These are phyloP conservation scores for Drosophila tanythrix DNA, from an alignment of 2,888 invertebrate species.

Conservation along the genomic window DNA sequence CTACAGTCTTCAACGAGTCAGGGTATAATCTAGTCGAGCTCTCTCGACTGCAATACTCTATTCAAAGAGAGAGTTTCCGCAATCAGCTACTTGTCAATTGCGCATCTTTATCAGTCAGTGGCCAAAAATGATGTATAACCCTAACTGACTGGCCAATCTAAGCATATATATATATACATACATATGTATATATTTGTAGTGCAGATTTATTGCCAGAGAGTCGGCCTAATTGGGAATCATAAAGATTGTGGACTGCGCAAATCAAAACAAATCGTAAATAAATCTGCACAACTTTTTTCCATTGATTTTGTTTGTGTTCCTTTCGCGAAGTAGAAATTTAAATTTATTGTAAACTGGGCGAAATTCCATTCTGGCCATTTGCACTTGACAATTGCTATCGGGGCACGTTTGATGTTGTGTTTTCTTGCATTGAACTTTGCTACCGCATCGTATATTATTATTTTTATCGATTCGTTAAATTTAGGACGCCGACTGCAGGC, in stretches of 20 bases:
- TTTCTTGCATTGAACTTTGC: conserved; percentile 61
- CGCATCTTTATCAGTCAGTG: conserved; percentile 32
- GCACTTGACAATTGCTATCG: conserved; percentile 59
- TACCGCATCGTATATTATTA: conserved; percentile 69
- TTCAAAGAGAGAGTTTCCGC: background rate
- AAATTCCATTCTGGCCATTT: conserved; percentile 56
- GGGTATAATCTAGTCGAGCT: background rate
- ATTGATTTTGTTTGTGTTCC: background rate
- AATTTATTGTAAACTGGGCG: conserved; percentile 35
- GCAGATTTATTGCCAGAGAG: conserved; percentile 52
- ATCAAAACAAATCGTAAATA: conserved; percentile 78
- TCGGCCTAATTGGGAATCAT: conserved; percentile 57
- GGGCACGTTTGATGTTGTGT: conserved; percentile 61
- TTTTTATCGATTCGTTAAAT: conserved; percentile 36
- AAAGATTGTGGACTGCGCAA: conserved; percentile 58
- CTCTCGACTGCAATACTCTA: background rate
- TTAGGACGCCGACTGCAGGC: conserved; percentile 9
- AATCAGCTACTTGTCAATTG: conserved; percentile 2
- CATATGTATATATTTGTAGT: background rate
- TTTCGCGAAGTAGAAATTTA: background rate
- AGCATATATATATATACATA: conserved; percentile 8
- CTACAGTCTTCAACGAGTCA: background rate
- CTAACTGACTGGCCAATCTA: conserved; percentile 26
- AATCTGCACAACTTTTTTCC: conserved; percentile 39
- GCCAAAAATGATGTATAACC: conserved; percentile 47